phyloP scores from a whole-genome alignment of 2,797 vertebrate genomes.

The Pangasius macronema region DNA sequence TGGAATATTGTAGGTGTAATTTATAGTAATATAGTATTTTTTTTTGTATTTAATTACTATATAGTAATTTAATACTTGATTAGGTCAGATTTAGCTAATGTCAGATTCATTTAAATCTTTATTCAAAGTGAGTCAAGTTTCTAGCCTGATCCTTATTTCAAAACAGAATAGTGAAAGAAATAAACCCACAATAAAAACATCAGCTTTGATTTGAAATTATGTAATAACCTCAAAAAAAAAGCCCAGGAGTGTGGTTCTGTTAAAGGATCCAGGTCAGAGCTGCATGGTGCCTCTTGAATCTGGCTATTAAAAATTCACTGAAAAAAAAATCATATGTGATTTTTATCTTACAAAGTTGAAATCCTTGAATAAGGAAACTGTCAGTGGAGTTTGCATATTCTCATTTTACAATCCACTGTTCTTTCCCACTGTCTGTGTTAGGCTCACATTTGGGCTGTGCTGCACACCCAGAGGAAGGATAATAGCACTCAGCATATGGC shows the following conservation, averaged over 20 bases:
- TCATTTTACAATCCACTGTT: constrained; percentile 18
- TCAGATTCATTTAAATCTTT: neutral
- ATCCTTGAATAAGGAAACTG: neutral
- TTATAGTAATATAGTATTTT: too few species aligned
- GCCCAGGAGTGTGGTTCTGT: neutral
- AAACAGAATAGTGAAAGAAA: neutral
- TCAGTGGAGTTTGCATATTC: neutral
- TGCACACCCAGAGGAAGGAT: constrained; percentile 24
- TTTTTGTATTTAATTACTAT: too few species aligned
- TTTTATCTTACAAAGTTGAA: neutral
- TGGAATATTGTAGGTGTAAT: neutral
- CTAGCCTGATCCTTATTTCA: neutral
- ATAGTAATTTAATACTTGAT: neutral
- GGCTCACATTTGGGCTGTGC: neutral
- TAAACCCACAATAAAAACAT: neutral
- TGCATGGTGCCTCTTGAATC: neutral
- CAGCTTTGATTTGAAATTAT: neutral
- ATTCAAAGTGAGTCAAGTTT: neutral
- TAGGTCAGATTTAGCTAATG: neutral
- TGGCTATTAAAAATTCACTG: neutral
- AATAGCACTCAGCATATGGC: constrained; percentile 26
- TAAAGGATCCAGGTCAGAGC: neutral
- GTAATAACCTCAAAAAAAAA: neutral
- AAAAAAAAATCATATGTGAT: neutral
- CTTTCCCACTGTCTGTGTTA: constrained; percentile 18